Percentiles rank a stretch among this genome's conserved stretches.
Evolutionary conservation across 1,140 invertebrate species (phyloP).

Genomic region (Tribolium madens): DNA sequence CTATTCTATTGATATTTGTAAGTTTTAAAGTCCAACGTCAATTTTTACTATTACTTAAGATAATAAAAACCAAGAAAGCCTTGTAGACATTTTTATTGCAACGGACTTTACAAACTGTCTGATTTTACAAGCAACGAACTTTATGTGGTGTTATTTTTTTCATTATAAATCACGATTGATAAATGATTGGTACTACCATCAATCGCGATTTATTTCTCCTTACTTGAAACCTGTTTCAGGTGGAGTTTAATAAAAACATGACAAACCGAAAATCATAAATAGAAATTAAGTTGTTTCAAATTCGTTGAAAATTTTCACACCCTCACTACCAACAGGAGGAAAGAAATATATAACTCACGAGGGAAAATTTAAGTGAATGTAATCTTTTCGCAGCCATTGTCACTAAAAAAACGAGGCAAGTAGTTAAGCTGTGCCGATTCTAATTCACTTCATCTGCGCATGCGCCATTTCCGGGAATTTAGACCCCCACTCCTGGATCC

Average conservation of each 20-base stretch:
- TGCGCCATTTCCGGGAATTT: no score
- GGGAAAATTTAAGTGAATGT: constrained; percentile 8
- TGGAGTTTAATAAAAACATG: not conserved
- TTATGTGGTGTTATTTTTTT: not conserved
- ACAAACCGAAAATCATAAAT: not conserved
- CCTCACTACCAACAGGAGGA: not conserved
- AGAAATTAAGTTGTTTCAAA: not conserved
- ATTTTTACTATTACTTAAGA: no score
- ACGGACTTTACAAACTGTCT: not conserved
- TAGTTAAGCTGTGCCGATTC: no score
- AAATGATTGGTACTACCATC: not conserved
- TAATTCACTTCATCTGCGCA: no score
- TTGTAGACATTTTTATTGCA: not conserved
- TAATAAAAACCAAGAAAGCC: not conserved
- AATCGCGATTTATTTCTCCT: not conserved
- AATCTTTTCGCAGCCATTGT: constrained; percentile 4
- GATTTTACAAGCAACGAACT: not conserved
- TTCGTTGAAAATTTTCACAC: not conserved
- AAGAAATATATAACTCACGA: not conserved
- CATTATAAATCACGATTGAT: not conserved
- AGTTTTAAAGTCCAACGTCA: no score
- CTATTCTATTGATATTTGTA: no score
- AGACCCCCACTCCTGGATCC: no score
- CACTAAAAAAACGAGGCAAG: not conserved
- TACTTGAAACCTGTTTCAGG: not conserved